phyloP scores from a whole-genome alignment of 2,113 vertebrate species.

The Sterrhoptilus dennistouni region DNA sequence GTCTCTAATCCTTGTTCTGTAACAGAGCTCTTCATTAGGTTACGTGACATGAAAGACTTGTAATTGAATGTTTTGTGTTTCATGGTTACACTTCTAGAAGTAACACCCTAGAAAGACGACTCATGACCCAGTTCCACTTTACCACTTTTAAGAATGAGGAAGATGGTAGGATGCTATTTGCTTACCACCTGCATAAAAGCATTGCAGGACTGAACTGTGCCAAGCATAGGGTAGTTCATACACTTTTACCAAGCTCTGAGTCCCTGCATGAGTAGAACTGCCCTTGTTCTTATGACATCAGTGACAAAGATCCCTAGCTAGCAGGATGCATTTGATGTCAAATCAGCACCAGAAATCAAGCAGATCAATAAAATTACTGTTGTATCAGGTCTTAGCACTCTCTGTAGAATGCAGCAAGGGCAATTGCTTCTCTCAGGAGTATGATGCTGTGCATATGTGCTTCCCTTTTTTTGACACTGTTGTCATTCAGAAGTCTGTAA shows the following conservation, averaged over 20 bases:
- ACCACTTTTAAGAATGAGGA: not conserved
- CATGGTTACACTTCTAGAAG: not conserved
- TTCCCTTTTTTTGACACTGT: not conserved
- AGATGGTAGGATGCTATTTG: not conserved
- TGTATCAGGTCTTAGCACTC: not conserved
- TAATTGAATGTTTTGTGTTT: not conserved
- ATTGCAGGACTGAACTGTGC: not conserved
- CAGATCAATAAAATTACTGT: not conserved
- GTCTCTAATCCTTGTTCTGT: not conserved
- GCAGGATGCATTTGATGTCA: not conserved
- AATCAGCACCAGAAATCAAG: not conserved
- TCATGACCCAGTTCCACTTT: not conserved
- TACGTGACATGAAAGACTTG: not conserved
- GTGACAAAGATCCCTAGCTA: not conserved
- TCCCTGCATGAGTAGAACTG: not conserved
- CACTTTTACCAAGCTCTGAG: not conserved
- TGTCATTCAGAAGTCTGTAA: not conserved
- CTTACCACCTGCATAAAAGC: not conserved
- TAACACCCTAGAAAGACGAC: not conserved
- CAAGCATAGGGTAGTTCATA: not conserved
- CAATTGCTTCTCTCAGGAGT: not conserved
- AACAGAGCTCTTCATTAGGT: not conserved
- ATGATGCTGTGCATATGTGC: not conserved
- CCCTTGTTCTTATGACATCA: not conserved
- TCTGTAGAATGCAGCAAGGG: not conserved